Percentiles rank a stretch among this genome's conserved stretches.
Evolutionary conservation across 1,140 invertebrate genomes (phyloP).

Genomic region (Trichonephila inaurata): DNA sequence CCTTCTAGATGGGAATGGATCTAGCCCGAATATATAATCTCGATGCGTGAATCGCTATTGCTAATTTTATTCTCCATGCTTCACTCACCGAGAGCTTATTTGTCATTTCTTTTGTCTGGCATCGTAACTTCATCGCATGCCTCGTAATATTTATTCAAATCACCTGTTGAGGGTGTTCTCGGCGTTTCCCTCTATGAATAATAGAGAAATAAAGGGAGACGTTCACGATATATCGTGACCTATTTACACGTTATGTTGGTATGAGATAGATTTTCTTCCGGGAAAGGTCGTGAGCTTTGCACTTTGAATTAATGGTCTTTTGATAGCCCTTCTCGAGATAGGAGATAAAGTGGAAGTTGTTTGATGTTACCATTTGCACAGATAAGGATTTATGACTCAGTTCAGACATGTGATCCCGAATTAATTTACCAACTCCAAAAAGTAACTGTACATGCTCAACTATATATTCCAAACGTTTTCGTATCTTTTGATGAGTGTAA

Average conservation of each 20-base stretch:
- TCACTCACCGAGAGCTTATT: not conserved
- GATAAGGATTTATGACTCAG: too few relatives aligned
- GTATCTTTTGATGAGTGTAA: too few relatives aligned
- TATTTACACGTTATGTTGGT: not conserved
- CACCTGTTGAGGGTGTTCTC: not conserved
- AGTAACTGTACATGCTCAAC: too few relatives aligned
- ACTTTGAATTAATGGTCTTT: not conserved
- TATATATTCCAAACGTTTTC: too few relatives aligned
- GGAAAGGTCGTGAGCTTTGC: not conserved
- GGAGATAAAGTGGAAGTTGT: too few relatives aligned
- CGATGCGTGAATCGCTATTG: too few relatives aligned
- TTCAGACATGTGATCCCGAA: too few relatives aligned
- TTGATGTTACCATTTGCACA: too few relatives aligned
- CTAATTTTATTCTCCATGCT: not conserved
- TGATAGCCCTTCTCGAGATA: too few relatives aligned
- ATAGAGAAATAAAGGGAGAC: not conserved
- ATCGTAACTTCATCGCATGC: not conserved
- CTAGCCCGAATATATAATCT: too few relatives aligned
- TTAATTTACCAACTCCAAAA: too few relatives aligned
- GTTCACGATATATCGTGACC: constrained; percentile 8
- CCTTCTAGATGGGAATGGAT: too few relatives aligned
- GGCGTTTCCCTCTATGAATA: not conserved
- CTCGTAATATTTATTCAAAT: not conserved
- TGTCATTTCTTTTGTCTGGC: not conserved
- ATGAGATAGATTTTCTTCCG: not conserved